Evolutionary conservation across 2,888 invertebrate species (phyloP).

Genomic region (Cephus rjabovi): DNA sequence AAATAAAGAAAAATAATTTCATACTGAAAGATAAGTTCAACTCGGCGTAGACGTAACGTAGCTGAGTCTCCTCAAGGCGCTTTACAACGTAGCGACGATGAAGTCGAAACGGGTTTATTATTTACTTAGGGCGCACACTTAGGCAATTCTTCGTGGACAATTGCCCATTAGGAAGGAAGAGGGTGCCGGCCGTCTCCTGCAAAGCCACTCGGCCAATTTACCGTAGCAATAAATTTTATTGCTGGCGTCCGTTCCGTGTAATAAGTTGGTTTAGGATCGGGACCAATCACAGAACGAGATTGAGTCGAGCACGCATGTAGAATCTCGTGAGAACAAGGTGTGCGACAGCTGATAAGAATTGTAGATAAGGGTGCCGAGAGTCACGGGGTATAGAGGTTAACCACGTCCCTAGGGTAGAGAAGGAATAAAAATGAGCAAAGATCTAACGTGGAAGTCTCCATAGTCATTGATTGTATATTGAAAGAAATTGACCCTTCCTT

Average conservation of each 20-base stretch:
- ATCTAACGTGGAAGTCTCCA: not conserved
- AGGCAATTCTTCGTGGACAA: not conserved
- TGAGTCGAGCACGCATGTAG: not conserved
- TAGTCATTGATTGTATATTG: not conserved
- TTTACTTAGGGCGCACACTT: constrained; percentile 7
- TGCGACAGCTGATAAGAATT: not conserved
- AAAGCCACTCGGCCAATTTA: constrained; percentile 18
- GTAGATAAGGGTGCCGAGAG: not conserved
- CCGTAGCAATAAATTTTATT: constrained; percentile 38
- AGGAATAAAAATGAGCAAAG: not conserved
- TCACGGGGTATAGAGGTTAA: not conserved
- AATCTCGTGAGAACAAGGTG: not conserved
- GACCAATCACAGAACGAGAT: constrained; percentile 7
- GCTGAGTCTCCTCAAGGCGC: not conserved
- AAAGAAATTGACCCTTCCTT: too few species aligned
- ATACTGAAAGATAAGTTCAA: not conserved
- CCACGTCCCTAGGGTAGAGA: not conserved
- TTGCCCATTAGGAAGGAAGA: constrained; percentile 18
- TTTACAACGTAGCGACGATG: not conserved
- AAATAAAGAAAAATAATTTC: not conserved
- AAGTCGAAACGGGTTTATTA: constrained; percentile 14
- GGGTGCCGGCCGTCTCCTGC: not conserved
- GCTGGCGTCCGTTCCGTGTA: constrained; percentile 40
- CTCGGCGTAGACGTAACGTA: not conserved
- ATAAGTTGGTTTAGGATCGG: not conserved